phyloP scores from a whole-genome alignment of 1,140 invertebrate species.

The Cepaea nemoralis region DNA sequence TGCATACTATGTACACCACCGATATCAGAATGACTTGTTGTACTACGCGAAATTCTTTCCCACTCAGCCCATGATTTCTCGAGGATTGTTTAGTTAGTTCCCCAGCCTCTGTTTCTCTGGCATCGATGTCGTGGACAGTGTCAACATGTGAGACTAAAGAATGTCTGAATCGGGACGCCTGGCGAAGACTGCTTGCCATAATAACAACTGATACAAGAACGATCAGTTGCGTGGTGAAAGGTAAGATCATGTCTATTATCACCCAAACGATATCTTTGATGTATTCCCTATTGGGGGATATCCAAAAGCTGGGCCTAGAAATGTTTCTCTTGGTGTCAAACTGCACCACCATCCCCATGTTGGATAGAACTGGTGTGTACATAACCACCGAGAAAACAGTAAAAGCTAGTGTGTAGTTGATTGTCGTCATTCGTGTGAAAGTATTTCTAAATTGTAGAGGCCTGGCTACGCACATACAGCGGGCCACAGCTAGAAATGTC shows the following conservation, averaged over 20 bases:
- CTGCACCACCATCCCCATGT: background rate
- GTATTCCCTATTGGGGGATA: background rate
- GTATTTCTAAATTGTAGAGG: constrained; percentile 11
- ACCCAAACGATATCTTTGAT: background rate
- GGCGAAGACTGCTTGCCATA: background rate
- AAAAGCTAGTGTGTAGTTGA: background rate
- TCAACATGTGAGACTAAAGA: background rate
- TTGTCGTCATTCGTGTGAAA: background rate
- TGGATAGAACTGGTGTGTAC: background rate
- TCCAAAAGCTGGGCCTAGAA: background rate
- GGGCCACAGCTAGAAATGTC: too few relatives aligned
- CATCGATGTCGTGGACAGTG: background rate
- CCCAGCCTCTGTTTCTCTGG: background rate
- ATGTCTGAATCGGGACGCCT: background rate
- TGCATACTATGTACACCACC: background rate
- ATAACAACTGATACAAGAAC: background rate
- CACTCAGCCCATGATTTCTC: background rate
- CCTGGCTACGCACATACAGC: too few relatives aligned
- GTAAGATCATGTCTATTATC: background rate
- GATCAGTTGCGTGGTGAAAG: background rate
- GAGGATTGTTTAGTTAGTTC: too few relatives aligned
- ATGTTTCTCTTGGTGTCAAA: background rate
- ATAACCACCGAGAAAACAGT: background rate
- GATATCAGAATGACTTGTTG: background rate
- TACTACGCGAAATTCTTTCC: too few relatives aligned